Base-by-base conservation (phyloP, 2,113 vertebrate species). In the Thermophis baileyi region DNA sequence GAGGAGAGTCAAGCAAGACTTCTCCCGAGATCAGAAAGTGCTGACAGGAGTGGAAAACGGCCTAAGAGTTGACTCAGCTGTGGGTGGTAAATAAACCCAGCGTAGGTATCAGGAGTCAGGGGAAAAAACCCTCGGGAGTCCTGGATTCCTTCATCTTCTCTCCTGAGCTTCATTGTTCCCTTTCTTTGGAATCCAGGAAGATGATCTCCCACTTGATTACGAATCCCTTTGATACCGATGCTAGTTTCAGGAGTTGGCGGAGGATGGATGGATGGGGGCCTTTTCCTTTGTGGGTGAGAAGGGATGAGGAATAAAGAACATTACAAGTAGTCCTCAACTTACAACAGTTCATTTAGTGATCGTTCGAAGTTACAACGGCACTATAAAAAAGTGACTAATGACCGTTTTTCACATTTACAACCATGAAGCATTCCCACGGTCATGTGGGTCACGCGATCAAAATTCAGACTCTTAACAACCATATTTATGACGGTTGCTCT, bases 21-120 rank as follows among this genome's bases (percentile, higher is more conserved):
- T 57, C 44, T 85, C 25, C 50, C 14, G 7, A 86, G 74, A 90
- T 27, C 74, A 50, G 89, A 93, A 90, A 92, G 30, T 5, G 92
- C 88, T 93, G 92, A 93, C 46, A 14, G 44, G 40, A 60, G 53
- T 60, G 92, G 92, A 90, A 90, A 93, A 92, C 12, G 27, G 53
- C 30, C 3, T 49, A 53, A 25, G 30, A 85, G 92, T 55, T 54
- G 53, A 93, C 30, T 93, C 92, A 93, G 92, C 88, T 86, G 44
- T 49, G 53, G 51, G 74, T 40, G 53, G 85, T 30, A 51, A 55
- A 88, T 60, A 88, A 35, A 69, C 89, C 74, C 54, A 49, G 88
- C 35, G 11, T 47, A 40, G n/a, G 35, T 81, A 40, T 40, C 12
- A 25, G 44, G 44, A 54, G 50, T 53, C 30, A n/a, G 46, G 7